These are phyloP conservation scores for Myotis myotis DNA, from an alignment of 2,797 vertebrate genomes.

Conservation along the genomic window DNA sequence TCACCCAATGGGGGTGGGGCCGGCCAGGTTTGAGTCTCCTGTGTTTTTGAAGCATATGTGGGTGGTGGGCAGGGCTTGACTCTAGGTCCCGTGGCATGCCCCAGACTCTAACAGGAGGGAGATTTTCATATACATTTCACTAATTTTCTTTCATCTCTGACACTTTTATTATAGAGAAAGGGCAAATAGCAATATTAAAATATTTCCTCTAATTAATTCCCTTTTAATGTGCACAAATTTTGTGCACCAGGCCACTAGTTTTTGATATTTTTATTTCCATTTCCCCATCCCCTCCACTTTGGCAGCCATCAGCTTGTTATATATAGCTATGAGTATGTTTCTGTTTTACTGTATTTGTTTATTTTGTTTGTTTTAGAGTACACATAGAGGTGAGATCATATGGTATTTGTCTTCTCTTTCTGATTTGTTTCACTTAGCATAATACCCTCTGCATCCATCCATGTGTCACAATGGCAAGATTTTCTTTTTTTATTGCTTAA, in stretches of 20 bases:
- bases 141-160: no score
- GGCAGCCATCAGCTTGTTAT: neutral
- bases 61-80: no score
- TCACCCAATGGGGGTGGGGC: no score
- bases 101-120: no score
- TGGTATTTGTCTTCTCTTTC: neutral
- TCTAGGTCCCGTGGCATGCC: rapidly evolving
- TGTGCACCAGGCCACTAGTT: neutral
- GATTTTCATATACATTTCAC: no score
- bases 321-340: neutral
- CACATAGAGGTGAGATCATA: neutral
- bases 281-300: neutral
- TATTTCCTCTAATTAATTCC: no score
- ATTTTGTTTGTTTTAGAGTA: neutral
- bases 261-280: neutral
- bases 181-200: no score
- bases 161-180: no score
- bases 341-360: neutral
- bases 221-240: no score
- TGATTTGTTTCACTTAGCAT: neutral
- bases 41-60: no score
- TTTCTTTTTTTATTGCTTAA: neutral
- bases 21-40: no score
- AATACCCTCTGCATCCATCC: neutral
- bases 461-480: neutral